phyloP scores from a whole-genome alignment of 2,888 invertebrate species.

The Stramonita haemastoma region DNA sequence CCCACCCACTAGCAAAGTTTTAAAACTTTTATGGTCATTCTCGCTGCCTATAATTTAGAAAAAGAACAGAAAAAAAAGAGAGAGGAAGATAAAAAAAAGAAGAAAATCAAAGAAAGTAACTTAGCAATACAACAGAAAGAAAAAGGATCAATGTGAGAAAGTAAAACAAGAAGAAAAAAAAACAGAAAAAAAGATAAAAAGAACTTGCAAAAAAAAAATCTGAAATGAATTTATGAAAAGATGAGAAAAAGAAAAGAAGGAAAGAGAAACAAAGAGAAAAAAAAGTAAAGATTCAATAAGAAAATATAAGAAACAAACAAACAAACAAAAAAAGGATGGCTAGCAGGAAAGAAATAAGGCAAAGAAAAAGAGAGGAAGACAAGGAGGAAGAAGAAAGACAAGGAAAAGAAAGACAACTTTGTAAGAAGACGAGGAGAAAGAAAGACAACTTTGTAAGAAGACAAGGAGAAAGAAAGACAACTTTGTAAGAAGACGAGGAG shows the following conservation, averaged over 20 bases:
- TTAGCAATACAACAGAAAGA: neutral
- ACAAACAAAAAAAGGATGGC: neutral
- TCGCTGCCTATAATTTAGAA: neutral
- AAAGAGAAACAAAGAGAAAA: too few species aligned
- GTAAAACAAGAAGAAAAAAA: neutral
- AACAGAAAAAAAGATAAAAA: neutral
- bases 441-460: neutral
- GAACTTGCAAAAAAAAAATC: neutral
- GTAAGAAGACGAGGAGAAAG: neutral
- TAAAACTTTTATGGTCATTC: too few species aligned
- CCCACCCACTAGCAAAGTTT: too few species aligned
- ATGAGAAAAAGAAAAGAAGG: too few species aligned
- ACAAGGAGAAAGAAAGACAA: neutral
- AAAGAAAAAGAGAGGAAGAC: neutral
- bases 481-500: neutral
- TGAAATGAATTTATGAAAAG: neutral
- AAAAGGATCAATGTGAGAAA: neutral
- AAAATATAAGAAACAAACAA: neutral
- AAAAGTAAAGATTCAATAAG: neutral
- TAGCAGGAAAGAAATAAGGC: neutral
- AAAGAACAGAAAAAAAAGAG: neutral
- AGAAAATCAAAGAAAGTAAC: neutral
- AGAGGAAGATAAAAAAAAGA: neutral
- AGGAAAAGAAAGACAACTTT: neutral
- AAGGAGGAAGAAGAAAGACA: neutral